Conservation (phyloP, 2,113 vertebrate species). For the Lepus timidus region DNA sequence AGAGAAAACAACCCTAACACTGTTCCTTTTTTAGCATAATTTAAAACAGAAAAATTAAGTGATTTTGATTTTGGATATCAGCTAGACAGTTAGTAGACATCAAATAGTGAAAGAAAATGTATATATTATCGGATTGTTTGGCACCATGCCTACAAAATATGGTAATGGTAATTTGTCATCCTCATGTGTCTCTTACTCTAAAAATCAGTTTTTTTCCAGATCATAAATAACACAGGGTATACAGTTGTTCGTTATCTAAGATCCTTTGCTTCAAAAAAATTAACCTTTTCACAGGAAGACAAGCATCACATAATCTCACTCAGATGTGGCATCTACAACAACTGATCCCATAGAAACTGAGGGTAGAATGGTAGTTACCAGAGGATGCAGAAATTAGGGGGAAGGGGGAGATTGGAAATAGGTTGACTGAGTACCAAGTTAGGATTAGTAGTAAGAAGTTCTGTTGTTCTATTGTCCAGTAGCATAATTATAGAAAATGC, state of each 20-base stretch:
- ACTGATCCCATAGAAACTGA: too few species aligned
- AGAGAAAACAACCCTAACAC: not conserved
- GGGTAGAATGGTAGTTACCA: too few species aligned
- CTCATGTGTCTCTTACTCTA: not conserved
- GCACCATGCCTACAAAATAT: not conserved
- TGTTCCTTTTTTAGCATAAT: not conserved
- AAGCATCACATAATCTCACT: too few species aligned
- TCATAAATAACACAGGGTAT: not conserved
- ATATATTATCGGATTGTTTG: not conserved
- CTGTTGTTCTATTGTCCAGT: too few species aligned
- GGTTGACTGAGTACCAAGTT: too few species aligned
- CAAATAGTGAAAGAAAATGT: not conserved
- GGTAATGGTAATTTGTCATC: not conserved
- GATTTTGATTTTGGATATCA: not conserved
- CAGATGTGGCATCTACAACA: too few species aligned
- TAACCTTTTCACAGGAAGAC: not conserved
- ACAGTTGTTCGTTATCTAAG: not conserved
- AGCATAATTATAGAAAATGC: too few species aligned
- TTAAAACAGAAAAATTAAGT: not conserved
- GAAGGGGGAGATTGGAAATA: too few species aligned
- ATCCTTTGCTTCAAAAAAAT: not conserved
- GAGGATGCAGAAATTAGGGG: too few species aligned
- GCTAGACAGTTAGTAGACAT: not conserved
- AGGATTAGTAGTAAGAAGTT: too few species aligned
- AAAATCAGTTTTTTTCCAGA: not conserved